Conservation (phyloP, 2,113 vertebrate genomes). For the Poeciliopsis occidentalis region DNA sequence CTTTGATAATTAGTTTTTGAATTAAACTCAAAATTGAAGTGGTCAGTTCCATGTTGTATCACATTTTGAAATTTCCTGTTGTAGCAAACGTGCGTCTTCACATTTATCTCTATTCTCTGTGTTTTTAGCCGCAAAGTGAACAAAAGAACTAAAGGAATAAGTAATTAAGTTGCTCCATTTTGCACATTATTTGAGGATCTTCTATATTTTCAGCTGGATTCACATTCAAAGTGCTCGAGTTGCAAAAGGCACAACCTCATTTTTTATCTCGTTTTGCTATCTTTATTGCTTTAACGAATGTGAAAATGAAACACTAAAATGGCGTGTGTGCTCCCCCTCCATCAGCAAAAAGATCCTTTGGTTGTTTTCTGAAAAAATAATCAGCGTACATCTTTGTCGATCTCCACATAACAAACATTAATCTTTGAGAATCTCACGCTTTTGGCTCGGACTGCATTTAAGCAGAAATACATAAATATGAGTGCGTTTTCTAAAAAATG, state of each 20-base stretch:
- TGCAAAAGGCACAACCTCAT: background rate
- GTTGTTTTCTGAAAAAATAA: too few relatives aligned
- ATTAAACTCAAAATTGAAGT: too few relatives aligned
- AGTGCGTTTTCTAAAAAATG: background rate
- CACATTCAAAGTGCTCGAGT: too few relatives aligned
- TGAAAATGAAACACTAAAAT: background rate
- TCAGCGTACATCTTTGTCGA: too few relatives aligned
- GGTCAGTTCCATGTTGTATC: too few relatives aligned
- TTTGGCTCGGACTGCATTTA: background rate
- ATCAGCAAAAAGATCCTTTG: too few relatives aligned
- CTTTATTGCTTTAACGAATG: background rate
- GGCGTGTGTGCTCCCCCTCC: too few relatives aligned
- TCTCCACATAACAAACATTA: background rate
- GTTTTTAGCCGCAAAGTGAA: background rate
- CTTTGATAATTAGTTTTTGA: too few relatives aligned
- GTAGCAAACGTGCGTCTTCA: background rate
- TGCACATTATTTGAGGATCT: background rate
- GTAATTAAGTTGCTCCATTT: background rate
- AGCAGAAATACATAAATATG: background rate
- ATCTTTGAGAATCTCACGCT: too few relatives aligned
- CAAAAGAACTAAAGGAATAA: background rate
- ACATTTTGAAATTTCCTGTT: background rate
- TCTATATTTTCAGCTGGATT: background rate
- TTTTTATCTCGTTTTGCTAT: background rate
- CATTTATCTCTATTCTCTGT: background rate